Percentiles rank a stretch among this genome's conserved stretches.
phyloP scores from a whole-genome alignment of 2,888 invertebrate genomes.

The Linyphia triangularis region DNA sequence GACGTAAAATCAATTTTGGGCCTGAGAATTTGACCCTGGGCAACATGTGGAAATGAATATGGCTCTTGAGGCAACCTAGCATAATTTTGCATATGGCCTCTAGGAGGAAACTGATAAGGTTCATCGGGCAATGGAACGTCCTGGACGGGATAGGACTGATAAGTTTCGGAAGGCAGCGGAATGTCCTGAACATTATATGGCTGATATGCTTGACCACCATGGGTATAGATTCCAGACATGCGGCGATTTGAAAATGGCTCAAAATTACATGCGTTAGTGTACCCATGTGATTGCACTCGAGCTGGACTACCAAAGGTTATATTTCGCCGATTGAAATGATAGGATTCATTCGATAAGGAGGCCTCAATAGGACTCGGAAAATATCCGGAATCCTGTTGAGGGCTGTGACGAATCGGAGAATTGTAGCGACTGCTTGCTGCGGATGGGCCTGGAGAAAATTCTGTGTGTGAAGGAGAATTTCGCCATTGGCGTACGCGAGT shows the following conservation, averaged over 20 bases:
- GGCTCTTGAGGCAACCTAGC: not conserved
- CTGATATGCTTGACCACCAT: no score
- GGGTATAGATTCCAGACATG: not conserved
- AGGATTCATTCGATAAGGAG: not conserved
- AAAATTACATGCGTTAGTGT: not conserved
- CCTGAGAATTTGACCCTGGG: not conserved
- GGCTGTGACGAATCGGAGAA: no score
- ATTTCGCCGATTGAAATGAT: not conserved
- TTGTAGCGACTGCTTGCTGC: not conserved
- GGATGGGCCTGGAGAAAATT: not conserved
- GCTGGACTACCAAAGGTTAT: not conserved
- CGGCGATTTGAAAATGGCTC: no score
- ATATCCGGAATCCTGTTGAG: conserved; percentile 6
- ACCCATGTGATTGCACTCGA: not conserved
- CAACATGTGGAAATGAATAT: not conserved
- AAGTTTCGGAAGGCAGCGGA: not conserved
- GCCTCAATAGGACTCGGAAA: not conserved
- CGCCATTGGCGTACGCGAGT: not conserved
- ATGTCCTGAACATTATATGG: no score
- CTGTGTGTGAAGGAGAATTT: not conserved
- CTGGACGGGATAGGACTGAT: no score
- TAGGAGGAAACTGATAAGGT: not conserved
- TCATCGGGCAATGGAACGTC: no score
- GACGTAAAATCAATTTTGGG: not conserved
- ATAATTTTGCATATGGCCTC: not conserved